Evolutionary conservation across 35 echinoderm and acorn worm genomes (phyloP).

Genomic region (Lytechinus pictus): DNA sequence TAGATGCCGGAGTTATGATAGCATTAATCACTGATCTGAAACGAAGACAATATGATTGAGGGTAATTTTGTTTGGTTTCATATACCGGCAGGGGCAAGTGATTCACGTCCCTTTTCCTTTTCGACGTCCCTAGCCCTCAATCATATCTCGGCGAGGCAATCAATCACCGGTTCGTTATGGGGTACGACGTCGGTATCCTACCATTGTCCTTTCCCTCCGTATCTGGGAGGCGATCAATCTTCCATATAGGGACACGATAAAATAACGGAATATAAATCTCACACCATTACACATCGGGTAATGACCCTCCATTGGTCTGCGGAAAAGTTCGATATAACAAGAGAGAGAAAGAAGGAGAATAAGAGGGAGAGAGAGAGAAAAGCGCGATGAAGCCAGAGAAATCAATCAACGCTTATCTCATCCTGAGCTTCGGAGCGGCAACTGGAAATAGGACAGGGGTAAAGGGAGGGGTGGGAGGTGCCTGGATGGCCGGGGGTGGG

Average conservation of each 20-base stretch:
- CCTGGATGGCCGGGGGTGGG: too few species aligned
- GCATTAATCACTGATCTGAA: not conserved
- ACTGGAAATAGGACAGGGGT: not conserved
- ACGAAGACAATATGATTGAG: not conserved
- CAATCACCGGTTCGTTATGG: not conserved
- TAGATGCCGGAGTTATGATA: not conserved
- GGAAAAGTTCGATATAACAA: too few species aligned
- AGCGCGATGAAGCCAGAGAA: not conserved
- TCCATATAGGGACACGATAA: not conserved
- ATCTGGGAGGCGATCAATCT: not conserved
- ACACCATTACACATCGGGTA: not conserved
- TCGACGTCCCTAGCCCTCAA: not conserved
- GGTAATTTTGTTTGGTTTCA: not conserved
- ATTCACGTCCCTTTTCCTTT: not conserved
- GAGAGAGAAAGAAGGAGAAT: too few species aligned
- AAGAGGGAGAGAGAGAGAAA: not conserved
- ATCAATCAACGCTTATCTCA: not conserved
- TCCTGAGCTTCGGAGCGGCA: not conserved
- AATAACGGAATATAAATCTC: not conserved
- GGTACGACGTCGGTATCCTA: not conserved
- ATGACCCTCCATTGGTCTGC: not conserved
- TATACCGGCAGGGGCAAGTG: not conserved
- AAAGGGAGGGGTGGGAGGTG: not conserved
- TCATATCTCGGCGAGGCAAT: not conserved
- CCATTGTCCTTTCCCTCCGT: not conserved